Conservation (phyloP, 2,113 vertebrate genomes). For the Cisticola juncidis region DNA sequence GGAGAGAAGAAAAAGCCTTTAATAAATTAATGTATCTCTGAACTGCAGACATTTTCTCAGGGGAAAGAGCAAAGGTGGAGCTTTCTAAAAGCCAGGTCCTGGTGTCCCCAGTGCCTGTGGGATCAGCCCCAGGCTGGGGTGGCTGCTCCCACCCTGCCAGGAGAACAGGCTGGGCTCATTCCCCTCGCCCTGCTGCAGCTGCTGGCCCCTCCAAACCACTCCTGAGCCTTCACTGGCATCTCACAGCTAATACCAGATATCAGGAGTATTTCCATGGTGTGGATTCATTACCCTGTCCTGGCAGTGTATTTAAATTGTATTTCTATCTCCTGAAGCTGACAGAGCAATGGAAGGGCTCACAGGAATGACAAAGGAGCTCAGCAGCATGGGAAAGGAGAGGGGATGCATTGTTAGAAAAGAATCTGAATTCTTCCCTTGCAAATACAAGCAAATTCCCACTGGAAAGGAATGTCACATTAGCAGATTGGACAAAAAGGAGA, state of each 20-base stretch:
- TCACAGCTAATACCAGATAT: neutral
- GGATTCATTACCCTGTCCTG: neutral
- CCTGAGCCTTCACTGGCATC: neutral
- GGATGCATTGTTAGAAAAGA: neutral
- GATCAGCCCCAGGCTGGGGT: neutral
- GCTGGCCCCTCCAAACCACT: neutral
- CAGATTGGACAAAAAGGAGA: constrained; percentile 42
- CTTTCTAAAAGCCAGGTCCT: neutral
- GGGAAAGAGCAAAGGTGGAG: neutral
- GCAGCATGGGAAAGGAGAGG: constrained; percentile 10
- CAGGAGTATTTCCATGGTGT: neutral
- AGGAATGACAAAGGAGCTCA: neutral
- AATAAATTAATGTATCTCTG: neutral
- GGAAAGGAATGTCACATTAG: constrained; percentile 43
- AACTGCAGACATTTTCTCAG: neutral
- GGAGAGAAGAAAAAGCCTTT: neutral
- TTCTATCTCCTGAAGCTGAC: neutral
- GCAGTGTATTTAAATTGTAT: neutral
- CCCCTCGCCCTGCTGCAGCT: neutral
- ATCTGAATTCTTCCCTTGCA: constrained; percentile 24
- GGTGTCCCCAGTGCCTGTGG: neutral
- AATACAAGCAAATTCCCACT: constrained; percentile 35
- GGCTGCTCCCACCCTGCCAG: no score
- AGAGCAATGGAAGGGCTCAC: neutral
- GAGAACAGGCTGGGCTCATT: neutral